A percentile compares a stretch with the other conserved stretches of the same genome.
These are phyloP conservation scores for Aethina tumida DNA, from an alignment of 1,140 invertebrate genomes.

Conservation along the genomic window DNA sequence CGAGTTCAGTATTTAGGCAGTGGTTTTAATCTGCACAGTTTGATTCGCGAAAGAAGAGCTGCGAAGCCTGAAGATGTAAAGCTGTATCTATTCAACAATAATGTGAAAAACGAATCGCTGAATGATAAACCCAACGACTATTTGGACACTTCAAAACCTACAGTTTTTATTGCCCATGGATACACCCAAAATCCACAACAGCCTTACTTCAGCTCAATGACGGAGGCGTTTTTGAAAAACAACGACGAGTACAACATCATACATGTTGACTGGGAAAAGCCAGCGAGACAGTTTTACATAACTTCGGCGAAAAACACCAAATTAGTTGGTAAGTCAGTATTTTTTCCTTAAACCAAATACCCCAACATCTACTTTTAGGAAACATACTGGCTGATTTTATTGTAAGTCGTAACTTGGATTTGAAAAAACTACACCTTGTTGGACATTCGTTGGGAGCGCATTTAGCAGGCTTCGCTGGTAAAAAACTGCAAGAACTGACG, in stretches of 20 bases:
- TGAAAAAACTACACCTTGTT: constrained; percentile 47
- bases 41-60: too few relatives aligned
- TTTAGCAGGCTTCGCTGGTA: constrained; percentile 59
- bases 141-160: too few relatives aligned
- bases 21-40: too few relatives aligned
- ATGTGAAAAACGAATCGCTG: too few relatives aligned
- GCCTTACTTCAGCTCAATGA: constrained; percentile 10
- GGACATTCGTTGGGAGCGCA: constrained; percentile 68
- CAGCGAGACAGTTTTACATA: constrained; percentile 13
- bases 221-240: constrained; percentile 39
- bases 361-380: constrained; percentile 4
- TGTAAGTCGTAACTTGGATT: constrained; percentile 9
- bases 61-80: too few relatives aligned
- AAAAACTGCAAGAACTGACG: constrained; percentile 26
- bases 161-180: too few relatives aligned
- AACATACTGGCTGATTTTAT: constrained; percentile 8
- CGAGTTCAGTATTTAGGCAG: too few relatives aligned
- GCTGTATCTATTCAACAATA: too few relatives aligned
- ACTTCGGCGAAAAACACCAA: constrained; percentile 12
- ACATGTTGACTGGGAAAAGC: constrained; percentile 42
- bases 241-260: constrained; percentile 51
- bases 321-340: constrained; percentile 13
- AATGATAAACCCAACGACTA: too few relatives aligned
- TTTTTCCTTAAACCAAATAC: background rate
- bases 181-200: constrained; percentile 3